These are phyloP conservation scores for Plumapathes pennacea DNA, from an alignment of 92 coral and sea anemone genomes.

Conservation along the genomic window DNA sequence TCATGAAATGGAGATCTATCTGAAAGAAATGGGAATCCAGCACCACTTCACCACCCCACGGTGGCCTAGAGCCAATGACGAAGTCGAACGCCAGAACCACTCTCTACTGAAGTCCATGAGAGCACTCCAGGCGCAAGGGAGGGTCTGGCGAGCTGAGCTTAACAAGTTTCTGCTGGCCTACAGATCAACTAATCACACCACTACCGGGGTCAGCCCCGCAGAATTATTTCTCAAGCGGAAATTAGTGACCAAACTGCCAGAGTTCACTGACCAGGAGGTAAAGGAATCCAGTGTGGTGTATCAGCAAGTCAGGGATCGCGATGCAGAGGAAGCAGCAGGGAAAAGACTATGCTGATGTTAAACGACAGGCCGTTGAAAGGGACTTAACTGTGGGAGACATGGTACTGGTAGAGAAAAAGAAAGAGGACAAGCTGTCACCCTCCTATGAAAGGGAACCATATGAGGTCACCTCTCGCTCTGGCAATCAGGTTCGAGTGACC, in stretches of 20 bases:
- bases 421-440: slow-evolving; percentile 45
- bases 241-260: slow-evolving; percentile 26
- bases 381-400: slow-evolving; percentile 8
- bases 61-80: slow-evolving; percentile 56
- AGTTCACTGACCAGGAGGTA: slow-evolving; percentile 4
- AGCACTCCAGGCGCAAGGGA: slow-evolving; percentile 36
- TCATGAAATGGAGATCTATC: background rate
- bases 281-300: slow-evolving; percentile 17
- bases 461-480: slow-evolving; percentile 27
- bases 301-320: slow-evolving; percentile 17
- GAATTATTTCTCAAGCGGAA: slow-evolving; percentile 9
- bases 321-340: slow-evolving; percentile 32
- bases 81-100: slow-evolving; percentile 50
- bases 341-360: slow-evolving; percentile 22
- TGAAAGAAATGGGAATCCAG: slow-evolving; percentile 3
- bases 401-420: slow-evolving; percentile 23
- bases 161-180: slow-evolving; percentile 35
- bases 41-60: slow-evolving; percentile 42
- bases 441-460: slow-evolving; percentile 42
- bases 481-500: slow-evolving; percentile 30
- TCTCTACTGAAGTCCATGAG: slow-evolving; percentile 38
- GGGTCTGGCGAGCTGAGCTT: slow-evolving; percentile 25
- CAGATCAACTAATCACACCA: slow-evolving; percentile 29
- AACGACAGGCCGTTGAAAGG: slow-evolving; percentile 14
- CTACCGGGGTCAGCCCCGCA: slow-evolving; percentile 41